Evolutionary conservation across 2,113 vertebrate species (phyloP).

Genomic region (Varanus komodoensis): DNA sequence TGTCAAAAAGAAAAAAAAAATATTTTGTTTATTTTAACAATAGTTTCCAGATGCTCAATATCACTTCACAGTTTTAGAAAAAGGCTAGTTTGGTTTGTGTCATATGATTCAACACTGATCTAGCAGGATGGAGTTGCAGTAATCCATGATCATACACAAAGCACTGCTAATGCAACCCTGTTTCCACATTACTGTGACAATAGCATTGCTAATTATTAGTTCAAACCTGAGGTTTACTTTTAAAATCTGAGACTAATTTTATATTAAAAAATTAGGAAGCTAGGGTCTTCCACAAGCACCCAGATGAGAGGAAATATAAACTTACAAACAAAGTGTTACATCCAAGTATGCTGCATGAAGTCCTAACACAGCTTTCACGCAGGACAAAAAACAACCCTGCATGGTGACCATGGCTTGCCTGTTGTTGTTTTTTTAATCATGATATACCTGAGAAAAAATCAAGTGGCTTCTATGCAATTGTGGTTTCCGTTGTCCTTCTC

Average conservation of each 20-base stretch:
- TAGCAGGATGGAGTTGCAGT: neutral
- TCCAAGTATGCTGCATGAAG: neutral
- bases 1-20: neutral
- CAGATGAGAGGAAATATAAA: constrained; percentile 9
- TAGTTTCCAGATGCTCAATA: neutral
- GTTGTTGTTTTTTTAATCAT: too few relatives aligned
- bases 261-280: constrained; percentile 25
- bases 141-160: neutral
- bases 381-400: too few relatives aligned
- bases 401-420: too few relatives aligned
- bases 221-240: fast-evolving
- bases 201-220: neutral
- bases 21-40: neutral
- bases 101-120: neutral
- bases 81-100: constrained; percentile 7
- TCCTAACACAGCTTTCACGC: too few relatives aligned
- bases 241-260: constrained; percentile 13
- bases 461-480: too few relatives aligned
- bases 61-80: neutral
- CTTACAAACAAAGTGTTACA: neutral
- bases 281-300: neutral
- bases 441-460: too few relatives aligned
- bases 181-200: neutral
- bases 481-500: too few relatives aligned
- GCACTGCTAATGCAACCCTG: neutral